phyloP scores from a whole-genome alignment of 2,797 vertebrate genomes.

The Peromyscus attwateri region DNA sequence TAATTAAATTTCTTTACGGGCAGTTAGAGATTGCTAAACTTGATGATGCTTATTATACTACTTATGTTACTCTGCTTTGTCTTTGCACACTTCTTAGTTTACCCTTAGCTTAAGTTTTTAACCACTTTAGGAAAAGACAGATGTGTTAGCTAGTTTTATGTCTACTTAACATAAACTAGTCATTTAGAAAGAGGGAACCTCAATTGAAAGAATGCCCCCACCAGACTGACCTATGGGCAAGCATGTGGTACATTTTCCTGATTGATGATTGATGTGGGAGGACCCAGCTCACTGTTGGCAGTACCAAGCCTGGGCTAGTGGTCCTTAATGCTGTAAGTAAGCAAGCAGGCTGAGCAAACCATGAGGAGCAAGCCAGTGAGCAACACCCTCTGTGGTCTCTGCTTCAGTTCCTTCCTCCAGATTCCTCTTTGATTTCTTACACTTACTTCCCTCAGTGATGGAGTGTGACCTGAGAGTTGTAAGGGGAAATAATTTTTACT shows the following conservation, averaged over 20 bases:
- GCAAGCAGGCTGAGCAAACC: background rate
- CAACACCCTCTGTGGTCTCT: no score
- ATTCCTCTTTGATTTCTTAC: background rate
- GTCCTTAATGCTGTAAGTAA: background rate
- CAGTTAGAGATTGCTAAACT: constrained; percentile 21
- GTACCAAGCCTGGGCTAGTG: background rate
- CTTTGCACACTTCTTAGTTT: background rate
- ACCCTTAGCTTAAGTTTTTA: background rate
- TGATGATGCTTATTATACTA: background rate
- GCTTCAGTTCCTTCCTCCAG: background rate
- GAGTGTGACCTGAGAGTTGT: background rate
- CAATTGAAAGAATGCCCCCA: background rate
- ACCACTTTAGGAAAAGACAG: background rate
- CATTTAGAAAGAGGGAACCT: background rate
- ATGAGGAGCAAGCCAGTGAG: background rate
- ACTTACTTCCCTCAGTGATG: background rate
- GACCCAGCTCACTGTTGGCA: background rate
- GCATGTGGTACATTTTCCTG: background rate
- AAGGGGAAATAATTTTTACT: background rate
- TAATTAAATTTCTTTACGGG: background rate
- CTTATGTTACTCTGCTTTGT: background rate
- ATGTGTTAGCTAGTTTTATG: background rate
- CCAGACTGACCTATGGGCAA: background rate
- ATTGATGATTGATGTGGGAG: background rate
- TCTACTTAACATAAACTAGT: background rate